Evolutionary conservation across 2,113 vertebrate genomes (phyloP), one percentile per base, ranked within the genome.

Genomic region (Aspiorhynchus laticeps): DNA sequence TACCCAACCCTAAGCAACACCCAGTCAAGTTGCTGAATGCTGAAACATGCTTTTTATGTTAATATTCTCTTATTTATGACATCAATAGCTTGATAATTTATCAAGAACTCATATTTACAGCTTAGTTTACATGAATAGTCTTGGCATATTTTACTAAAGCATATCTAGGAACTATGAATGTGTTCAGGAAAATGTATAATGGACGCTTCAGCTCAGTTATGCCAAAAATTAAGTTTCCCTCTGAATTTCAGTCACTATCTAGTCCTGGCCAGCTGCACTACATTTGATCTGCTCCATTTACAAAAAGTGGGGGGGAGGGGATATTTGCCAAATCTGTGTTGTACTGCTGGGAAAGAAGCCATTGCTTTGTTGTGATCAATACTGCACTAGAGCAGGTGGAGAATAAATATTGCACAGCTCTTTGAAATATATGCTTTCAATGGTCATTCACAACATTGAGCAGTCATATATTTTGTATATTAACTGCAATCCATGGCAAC

Each of bases 311-410:
- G 1, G 7, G 21, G 4, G 31, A 9, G 1, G 7, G 21, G 4
- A 71, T 36, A 56, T 38, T 21, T 31, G 8, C 51, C 31, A 59
- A 51, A 77, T 77, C 19, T 59, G 28, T 59, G 19, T 59, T 59
- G 53, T 26, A 53, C 26, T 78, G 17, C 76, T 53, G 46, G 33
- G 56, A 43, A 59, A 63, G 56, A n/a, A 38, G 36, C 56, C 56
- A 80, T 63, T 63, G 77, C 77, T 80, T 56, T 79, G 15, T 19
- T 59, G 10, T 12, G 24, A 80, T 41, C 56, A 80, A 80, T 80
- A 63, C 26, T 36, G 31, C 51, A 80, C 38, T 24, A 36, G 0
- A 38, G 19, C 77, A 80, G 10, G 36, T 71, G 17, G 36, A 41
- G 24, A 74, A 74, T 43, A 75, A 46, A 24, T 74, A 74, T 21